Conservation (phyloP, 2,888 invertebrate genomes). For the Phyllotreta cruciferae region DNA sequence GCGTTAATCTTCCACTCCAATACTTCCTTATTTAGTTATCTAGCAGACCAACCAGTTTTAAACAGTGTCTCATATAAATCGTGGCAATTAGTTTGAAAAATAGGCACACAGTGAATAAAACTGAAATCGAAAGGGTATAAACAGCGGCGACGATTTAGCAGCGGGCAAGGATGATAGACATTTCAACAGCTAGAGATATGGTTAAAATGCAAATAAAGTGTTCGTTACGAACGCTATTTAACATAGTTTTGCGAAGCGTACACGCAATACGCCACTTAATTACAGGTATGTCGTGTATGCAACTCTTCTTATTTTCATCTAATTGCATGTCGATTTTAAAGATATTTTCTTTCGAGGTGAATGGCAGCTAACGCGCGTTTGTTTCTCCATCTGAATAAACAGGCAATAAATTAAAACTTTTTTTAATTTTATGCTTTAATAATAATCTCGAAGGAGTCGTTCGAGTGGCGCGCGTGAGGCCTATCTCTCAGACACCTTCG, state of each 20-base stretch:
- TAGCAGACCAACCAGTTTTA: neutral
- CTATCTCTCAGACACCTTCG: constrained; percentile 17
- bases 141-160: constrained; percentile 2
- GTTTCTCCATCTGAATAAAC: constrained; percentile 43
- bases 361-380: constrained; percentile 40
- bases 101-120: too few relatives aligned
- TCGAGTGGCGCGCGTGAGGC: constrained; percentile 23
- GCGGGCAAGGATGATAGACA: constrained; percentile 26
- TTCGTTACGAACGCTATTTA: constrained; percentile 40
- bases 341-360: constrained; percentile 47
- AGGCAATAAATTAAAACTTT: constrained; percentile 45
- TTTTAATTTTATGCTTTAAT: neutral
- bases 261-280: constrained; percentile 54
- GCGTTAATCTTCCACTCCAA: too few relatives aligned
- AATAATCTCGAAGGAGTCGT: constrained; percentile 24
- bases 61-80: neutral
- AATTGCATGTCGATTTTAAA: constrained; percentile 54
- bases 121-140: constrained; percentile 11
- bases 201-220: constrained; percentile 41
- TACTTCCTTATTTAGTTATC: neutral
- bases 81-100: too few relatives aligned
- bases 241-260: constrained; percentile 33
- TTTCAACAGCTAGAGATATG: constrained; percentile 32
- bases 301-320: constrained; percentile 52
- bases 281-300: constrained; percentile 51